Evolutionary conservation across 2,113 vertebrate species (phyloP), one percentile per base, ranked within the genome.

Genomic region (Hucho hucho): DNA sequence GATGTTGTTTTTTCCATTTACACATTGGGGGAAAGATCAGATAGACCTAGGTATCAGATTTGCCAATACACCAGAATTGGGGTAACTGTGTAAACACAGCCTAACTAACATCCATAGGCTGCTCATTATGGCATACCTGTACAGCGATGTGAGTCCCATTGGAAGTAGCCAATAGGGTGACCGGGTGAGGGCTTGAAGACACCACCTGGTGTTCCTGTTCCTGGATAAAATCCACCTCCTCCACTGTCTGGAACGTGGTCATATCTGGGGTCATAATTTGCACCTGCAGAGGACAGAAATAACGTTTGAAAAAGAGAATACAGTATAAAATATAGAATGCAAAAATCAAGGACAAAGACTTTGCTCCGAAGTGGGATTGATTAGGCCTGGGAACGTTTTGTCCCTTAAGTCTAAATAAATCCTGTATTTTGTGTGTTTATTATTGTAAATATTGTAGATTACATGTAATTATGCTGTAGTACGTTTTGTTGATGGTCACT

Each of bases 111-210:
- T 11, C 37, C 37, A 43, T 43, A 43, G 37, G 37, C 37, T 43
- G 3, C 12, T 53, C 49, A 18, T 53, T 6, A n/a, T 24, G 63
- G 88, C 92, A 76, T 84, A 98, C 98, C 95, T 99, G 97, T 63
- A 99, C 98, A 81, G 98, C 98, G 75, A 99, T 99, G 89, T 99
- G 98, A 76, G 97, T 99, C 87, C 98, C 98, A 20, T 98, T 99
- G 84, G 98, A 97, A 14, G 98, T 99, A 82, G 98, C 98, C 88
- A 99, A 87, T 85, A 99, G 91, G 0, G 97, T 99, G 80, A 99
- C 95, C 26, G 97, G 96, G 79, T 97, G 95, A 26, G 94, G 81
- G 86, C 94, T 94, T 79, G 94, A 92, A 69, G 94, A 90, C 73
- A 95, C 92, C 83, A 95, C 79, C 25, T 95, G 93, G 84, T 97